phyloP scores from a whole-genome alignment of 2,113 vertebrate genomes.

The Grantiella picta region DNA sequence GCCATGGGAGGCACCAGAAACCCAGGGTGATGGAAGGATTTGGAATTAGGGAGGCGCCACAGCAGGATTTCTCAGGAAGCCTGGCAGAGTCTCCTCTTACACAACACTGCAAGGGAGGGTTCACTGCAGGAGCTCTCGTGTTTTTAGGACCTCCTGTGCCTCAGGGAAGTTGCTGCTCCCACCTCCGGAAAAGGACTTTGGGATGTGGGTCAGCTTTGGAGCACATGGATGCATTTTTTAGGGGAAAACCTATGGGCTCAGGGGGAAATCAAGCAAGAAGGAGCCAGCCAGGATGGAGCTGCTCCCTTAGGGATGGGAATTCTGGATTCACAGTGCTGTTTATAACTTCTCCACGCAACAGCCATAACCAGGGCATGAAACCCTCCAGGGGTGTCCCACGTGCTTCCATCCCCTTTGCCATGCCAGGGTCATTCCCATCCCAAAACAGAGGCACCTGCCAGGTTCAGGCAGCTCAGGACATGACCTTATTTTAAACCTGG shows the following conservation, averaged over 20 bases:
- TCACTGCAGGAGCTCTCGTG: background rate
- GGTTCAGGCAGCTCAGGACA: background rate
- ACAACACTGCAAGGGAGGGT: background rate
- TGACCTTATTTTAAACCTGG: background rate
- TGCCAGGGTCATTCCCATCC: background rate
- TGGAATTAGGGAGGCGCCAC: background rate
- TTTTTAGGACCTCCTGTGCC: background rate
- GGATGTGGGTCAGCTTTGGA: background rate
- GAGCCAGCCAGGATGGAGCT: background rate
- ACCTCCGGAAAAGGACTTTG: background rate
- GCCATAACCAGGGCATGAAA: background rate
- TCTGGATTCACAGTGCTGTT: background rate
- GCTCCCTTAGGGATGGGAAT: background rate
- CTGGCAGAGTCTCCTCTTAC: background rate
- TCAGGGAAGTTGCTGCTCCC: background rate
- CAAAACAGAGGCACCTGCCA: background rate
- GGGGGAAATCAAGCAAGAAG: background rate
- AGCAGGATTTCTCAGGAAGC: background rate
- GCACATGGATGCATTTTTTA: rapidly evolving
- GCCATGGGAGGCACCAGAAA: background rate
- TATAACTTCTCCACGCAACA: background rate
- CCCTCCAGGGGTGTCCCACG: rapidly evolving
- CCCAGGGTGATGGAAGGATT: background rate
- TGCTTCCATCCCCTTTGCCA: background rate
- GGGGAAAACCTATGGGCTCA: background rate